A percentile compares a stretch with the other conserved stretches of the same genome.
phyloP scores from a whole-genome alignment of 2,888 invertebrate genomes.

The Orthosia incerta region DNA sequence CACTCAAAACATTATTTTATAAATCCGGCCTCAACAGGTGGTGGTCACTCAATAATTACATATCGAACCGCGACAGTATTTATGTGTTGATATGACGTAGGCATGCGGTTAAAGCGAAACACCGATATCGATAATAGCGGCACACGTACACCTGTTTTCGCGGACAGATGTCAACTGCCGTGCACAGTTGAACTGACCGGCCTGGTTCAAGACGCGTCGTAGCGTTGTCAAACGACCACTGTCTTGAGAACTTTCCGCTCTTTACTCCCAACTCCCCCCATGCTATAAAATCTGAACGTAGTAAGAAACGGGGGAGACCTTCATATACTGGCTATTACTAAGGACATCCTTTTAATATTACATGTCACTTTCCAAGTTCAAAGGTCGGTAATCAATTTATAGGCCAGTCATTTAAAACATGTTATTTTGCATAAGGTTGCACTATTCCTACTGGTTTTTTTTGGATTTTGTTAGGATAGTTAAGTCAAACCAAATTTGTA shows the following conservation, averaged over 20 bases:
- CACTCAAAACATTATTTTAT: slow-evolving; percentile 68
- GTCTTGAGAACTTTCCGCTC: slow-evolving; percentile 64
- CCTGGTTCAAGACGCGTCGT: slow-evolving; percentile 51
- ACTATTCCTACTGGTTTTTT: no score
- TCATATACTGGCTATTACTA: slow-evolving; percentile 16
- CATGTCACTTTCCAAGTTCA: slow-evolving; percentile 69
- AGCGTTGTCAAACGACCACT: slow-evolving; percentile 65
- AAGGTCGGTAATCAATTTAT: slow-evolving; percentile 60
- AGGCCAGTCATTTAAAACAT: no score
- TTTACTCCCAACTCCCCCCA: slow-evolving; percentile 40
- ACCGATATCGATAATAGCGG: slow-evolving; percentile 68
- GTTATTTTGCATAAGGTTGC: no score
- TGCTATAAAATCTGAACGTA: not conserved
- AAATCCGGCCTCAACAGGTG: slow-evolving; percentile 66
- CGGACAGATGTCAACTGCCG: slow-evolving; percentile 74
- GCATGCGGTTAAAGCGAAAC: slow-evolving; percentile 65
- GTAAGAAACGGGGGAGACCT: slow-evolving; percentile 30
- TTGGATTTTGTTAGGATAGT: no score
- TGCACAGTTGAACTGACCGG: slow-evolving; percentile 58
- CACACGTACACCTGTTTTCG: slow-evolving; percentile 72
- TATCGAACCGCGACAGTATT: slow-evolving; percentile 74
- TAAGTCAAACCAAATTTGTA: no score
- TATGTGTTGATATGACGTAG: slow-evolving; percentile 72
- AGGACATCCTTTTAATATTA: slow-evolving; percentile 48
- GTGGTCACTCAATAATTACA: slow-evolving; percentile 73